Evolutionary conservation across 2,113 vertebrate species (phyloP), one percentile per base, ranked within the genome.

Genomic region (Gasterosteus nipponicus): DNA sequence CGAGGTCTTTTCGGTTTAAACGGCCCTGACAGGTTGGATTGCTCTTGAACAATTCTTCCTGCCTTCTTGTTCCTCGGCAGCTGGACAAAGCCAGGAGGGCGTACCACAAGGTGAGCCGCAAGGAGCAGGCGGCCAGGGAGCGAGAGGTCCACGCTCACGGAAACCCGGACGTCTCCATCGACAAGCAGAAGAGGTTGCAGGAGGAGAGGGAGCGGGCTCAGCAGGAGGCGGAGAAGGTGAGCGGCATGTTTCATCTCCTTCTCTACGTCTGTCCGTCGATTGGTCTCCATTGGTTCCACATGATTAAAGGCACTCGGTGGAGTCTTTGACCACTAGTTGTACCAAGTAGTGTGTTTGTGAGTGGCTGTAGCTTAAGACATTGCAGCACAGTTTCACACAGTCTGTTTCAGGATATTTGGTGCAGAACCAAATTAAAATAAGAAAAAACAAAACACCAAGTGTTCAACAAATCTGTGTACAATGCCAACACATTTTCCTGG

Each of bases 81-180:
- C 80, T 94, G 87, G 94, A 95, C 46, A 95, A 95, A 77, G 93
- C 85, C 26, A 88, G 88, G 63, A 77, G 69, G 0, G 90, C 90
- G 2, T 96, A 93, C 83, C 94, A 95, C 62, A 94, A 94, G 78
- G 90, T 92, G 49, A 89, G 91, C 56, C 93, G 91, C 8, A 94
- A 88, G 60, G 91, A 78, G 90, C 91, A 95, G 14, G 51, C 78
- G 2, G 92, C 92, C 49, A 70, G 82, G 11, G 90, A 94, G 35
- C 76, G 88, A 14, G 93, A 94, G 54, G 47, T 58, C 2, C 78
- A 92, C 46, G 86, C 94, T 81, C 92, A 92, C 89, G 94, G 94
- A 68, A 94, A 94, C 83, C 93, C 94, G 0, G 92, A 94, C 42
- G 70, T 94, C 1, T 73, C 91, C 62, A 93, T 92, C 5, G 91